These are phyloP conservation scores for Apotomis betuletana DNA, from an alignment of 2,888 invertebrate genomes.

Conservation along the genomic window DNA sequence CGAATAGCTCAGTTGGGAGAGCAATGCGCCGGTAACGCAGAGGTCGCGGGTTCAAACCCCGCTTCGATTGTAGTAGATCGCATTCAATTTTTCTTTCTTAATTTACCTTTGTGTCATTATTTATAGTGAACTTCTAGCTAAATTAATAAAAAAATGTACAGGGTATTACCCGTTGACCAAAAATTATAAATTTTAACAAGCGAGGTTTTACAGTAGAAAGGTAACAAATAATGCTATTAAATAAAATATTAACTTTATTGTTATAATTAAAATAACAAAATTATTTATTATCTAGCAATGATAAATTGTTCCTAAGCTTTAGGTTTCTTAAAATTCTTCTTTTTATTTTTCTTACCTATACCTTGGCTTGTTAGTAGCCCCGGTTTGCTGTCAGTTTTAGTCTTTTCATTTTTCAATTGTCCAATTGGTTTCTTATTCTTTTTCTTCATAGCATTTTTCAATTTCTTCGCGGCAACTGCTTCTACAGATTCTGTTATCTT, in stretches of 20 bases:
- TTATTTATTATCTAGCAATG: conserved; percentile 7
- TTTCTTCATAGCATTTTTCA: conserved; percentile 69
- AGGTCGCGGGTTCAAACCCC: too few relatives aligned
- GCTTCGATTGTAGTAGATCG: too few relatives aligned
- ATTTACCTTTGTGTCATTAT: too few relatives aligned
- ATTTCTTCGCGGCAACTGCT: conserved; percentile 62
- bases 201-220: not conserved
- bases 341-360: conserved; percentile 56
- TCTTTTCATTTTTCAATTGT: conserved; percentile 58
- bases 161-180: too few relatives aligned
- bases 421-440: conserved; percentile 69
- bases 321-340: conserved; percentile 49
- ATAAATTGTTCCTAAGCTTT: conserved; percentile 25
- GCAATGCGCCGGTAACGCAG: too few relatives aligned
- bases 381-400: conserved; percentile 47
- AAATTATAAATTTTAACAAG: too few relatives aligned
- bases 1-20: too few relatives aligned
- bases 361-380: conserved; percentile 50
- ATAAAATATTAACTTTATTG: conserved; percentile 42
- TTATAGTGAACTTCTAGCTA: too few relatives aligned
- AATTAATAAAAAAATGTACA: too few relatives aligned
- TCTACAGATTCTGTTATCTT: conserved; percentile 61
- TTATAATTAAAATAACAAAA: conserved; percentile 33
- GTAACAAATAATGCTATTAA: not conserved
- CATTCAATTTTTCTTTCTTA: too few relatives aligned